These are phyloP conservation scores for Formica selysi DNA, from an alignment of 1,140 invertebrate species.

Conservation along the genomic window DNA sequence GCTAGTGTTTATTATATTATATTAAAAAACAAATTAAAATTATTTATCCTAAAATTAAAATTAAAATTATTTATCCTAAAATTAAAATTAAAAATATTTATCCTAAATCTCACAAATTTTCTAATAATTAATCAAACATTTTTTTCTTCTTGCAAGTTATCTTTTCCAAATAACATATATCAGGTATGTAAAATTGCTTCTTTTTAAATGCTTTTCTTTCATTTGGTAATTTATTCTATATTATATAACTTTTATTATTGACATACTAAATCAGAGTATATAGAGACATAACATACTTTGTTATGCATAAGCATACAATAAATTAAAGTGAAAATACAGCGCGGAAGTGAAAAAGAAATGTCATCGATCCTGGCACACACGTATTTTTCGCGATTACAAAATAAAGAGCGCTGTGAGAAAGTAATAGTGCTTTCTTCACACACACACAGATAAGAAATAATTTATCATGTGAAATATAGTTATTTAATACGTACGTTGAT, in stretches of 20 bases:
- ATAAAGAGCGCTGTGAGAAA: background rate
- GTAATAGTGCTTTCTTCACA: background rate
- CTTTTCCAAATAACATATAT: background rate
- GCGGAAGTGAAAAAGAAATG: background rate
- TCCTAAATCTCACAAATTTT: background rate
- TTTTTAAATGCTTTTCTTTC: background rate
- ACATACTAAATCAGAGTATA: background rate
- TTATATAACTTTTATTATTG: background rate
- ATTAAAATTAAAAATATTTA: no score
- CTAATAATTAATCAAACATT: background rate
- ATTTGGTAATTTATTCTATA: background rate
- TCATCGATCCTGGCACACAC: background rate
- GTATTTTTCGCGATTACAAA: conserved; percentile 1
- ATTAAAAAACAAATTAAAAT: no score
- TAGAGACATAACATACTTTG: background rate
- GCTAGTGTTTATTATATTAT: background rate
- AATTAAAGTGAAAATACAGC: background rate
- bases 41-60: no score
- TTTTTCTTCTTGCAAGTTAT: background rate
- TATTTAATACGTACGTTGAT: conserved; percentile 41
- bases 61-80: no score
- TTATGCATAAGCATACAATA: background rate
- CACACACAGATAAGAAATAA: conserved; percentile 36
- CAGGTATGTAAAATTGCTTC: background rate
- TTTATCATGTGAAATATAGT: conserved; percentile 18